Conservation (phyloP, 2,113 vertebrate species). For the Tychaedon coryphoeus region DNA sequence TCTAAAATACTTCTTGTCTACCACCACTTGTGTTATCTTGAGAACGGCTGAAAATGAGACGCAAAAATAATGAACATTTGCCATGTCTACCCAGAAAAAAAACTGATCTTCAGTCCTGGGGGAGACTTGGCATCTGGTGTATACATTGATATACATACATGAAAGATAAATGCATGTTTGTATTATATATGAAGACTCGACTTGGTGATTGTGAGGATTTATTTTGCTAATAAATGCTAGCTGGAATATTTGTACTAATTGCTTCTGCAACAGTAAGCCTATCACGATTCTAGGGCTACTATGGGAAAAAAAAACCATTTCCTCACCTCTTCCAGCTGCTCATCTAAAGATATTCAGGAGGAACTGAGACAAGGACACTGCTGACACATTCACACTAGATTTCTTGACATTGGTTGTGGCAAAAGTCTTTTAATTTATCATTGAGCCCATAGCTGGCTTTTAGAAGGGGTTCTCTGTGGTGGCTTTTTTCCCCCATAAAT, state of each 20-base stretch:
- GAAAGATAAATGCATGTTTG: neutral
- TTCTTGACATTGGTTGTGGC: neutral
- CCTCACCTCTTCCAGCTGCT: neutral
- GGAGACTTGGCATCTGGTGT: neutral
- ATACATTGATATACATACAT: neutral
- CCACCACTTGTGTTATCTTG: neutral
- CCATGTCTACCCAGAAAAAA: neutral
- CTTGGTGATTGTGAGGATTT: neutral
- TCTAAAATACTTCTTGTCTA: neutral
- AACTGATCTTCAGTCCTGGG: neutral
- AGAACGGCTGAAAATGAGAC: neutral
- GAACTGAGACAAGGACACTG: neutral
- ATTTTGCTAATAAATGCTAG: neutral
- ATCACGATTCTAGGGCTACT: neutral
- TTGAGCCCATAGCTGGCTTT: neutral
- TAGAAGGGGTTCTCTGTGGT: neutral
- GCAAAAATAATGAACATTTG: neutral
- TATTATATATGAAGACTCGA: neutral
- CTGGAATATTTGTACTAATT: neutral
- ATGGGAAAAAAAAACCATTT: rapidly evolving
- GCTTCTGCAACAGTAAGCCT: neutral
- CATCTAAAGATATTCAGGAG: neutral
- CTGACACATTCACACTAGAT: neutral
- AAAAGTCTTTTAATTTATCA: neutral
- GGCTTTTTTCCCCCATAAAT: neutral